Evolutionary conservation across 2,797 vertebrate genomes (phyloP), one percentile per base, ranked within the genome.

Genomic region (Neosalanx taihuensis): DNA sequence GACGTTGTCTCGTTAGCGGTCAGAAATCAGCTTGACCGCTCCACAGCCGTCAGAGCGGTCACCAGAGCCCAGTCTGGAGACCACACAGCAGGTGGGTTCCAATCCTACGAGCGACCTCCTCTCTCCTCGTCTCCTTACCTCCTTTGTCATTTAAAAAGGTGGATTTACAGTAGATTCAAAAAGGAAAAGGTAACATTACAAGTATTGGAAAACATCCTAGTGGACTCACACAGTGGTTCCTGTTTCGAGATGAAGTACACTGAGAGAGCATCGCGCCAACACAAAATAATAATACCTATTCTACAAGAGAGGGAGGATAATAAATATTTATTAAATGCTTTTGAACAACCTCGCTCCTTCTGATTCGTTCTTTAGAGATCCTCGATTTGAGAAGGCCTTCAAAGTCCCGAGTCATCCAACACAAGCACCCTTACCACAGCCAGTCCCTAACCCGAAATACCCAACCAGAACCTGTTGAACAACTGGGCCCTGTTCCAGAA

Each of bases 311-410:
- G n/a, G 33, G 61, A 76, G 73, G 79, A 80, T 69, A 79, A 86
- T 86, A 88, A 79, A 86, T 71, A 83, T 79, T 65, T 77, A 82
- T 79, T 80, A 72, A 76, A 74, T 67, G 5, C 76, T 79, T 81
- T 73, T 56, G 69, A 64, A 80, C 75, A 68, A 67, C 75, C 72
- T 63, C n/a, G 13, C 41, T 67, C 82, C 67, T 72, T 81, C 61
- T 76, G 63, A 26, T 26, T 26, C 66, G 72, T 71, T 65, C 69
- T 62, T 73, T n/a, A 35, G 51, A 74, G 71, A 78, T 67, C 57
- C 46, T 79, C 71, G 65, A 76, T 56, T 67, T 71, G 58, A 67
- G 56, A 76, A 85, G 79, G 56, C 64, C 68, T 80, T 71, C 69
- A 77, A 26, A 17, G 15, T 5, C 18, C 70, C 13, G n/a, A 35